These are phyloP conservation scores for Delphinus delphis DNA, from an alignment of 2,113 vertebrate genomes.

Conservation along the genomic window DNA sequence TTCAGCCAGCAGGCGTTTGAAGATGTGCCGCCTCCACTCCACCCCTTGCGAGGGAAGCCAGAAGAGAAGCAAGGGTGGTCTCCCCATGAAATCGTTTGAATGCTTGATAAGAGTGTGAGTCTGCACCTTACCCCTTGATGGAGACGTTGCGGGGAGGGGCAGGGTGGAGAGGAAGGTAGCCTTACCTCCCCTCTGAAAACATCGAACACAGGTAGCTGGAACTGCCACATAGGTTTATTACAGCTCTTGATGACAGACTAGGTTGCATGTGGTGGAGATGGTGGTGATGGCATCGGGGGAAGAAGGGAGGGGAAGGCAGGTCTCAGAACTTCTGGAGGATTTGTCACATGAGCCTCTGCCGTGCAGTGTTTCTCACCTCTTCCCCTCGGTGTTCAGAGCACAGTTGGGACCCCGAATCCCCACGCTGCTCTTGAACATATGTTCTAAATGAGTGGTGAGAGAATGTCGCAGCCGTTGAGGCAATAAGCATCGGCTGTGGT, in stretches of 20 bases:
- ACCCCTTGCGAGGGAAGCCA: slow-evolving; percentile 68
- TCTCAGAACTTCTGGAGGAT: background rate
- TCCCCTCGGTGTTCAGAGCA: background rate
- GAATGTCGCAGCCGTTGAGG: slow-evolving; percentile 29
- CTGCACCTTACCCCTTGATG: slow-evolving; percentile 64
- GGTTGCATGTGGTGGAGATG: background rate
- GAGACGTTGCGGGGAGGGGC: background rate
- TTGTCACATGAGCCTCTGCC: background rate
- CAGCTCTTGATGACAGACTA: background rate
- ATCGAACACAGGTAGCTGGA: slow-evolving; percentile 5
- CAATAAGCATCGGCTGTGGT: background rate
- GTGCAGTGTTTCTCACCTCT: background rate
- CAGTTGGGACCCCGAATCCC: background rate
- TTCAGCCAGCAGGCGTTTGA: slow-evolving; percentile 83
- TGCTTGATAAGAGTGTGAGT: slow-evolving; percentile 61
- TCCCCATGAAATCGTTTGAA: slow-evolving; percentile 78
- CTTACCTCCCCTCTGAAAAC: slow-evolving; percentile 3
- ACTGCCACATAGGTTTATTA: background rate
- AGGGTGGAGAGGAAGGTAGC: background rate
- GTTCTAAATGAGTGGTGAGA: slow-evolving; percentile 23
- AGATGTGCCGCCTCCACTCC: slow-evolving; percentile 74
- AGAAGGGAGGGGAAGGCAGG: background rate
- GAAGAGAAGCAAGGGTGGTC: slow-evolving; percentile 81
- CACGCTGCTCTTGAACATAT: slow-evolving; percentile 24
- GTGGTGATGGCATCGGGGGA: background rate